A percentile compares a stretch with the other conserved stretches of the same genome.
Conservation (phyloP, 2,113 vertebrate species). For the Morone chrysops region DNA sequence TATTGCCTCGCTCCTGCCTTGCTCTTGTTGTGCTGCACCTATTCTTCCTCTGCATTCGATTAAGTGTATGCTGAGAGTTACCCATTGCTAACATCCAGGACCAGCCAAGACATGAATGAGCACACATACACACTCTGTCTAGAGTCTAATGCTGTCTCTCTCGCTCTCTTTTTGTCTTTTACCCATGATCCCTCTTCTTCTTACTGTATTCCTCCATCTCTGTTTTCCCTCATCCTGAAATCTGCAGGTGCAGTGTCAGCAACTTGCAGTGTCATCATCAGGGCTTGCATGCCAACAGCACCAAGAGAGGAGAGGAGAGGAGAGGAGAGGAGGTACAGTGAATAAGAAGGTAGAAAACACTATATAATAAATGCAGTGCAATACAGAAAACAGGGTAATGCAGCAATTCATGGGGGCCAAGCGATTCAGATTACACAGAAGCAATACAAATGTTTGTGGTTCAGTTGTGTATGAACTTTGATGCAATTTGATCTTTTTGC, state of each 20-base stretch:
- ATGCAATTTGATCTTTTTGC: background rate
- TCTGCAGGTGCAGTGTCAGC: constrained; percentile 59
- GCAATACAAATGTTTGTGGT: background rate
- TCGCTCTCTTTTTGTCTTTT: constrained; percentile 14
- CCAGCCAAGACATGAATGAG: background rate
- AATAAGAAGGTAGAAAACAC: background rate
- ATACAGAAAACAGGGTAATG: background rate
- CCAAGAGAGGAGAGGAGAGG: constrained; percentile 26
- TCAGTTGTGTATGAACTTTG: background rate
- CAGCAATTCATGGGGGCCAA: no score
- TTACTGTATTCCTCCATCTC: constrained; percentile 22
- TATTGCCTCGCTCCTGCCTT: constrained; percentile 19
- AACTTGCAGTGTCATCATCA: constrained; percentile 58
- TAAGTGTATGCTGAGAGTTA: constrained; percentile 55
- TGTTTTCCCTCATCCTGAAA: constrained; percentile 29
- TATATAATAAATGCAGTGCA: background rate
- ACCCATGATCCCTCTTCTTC: constrained; percentile 23
- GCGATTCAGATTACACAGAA: background rate
- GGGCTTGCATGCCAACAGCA: constrained; percentile 40
- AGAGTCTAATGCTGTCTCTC: constrained; percentile 4
- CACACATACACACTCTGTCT: constrained; percentile 6
- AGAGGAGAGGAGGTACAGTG: constrained; percentile 17
- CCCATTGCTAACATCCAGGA: constrained; percentile 47
- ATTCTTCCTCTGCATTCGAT: constrained; percentile 49
- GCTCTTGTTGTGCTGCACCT: constrained; percentile 25